phyloP scores from a whole-genome alignment of 2,113 vertebrate species.

The Holacanthus passer region DNA sequence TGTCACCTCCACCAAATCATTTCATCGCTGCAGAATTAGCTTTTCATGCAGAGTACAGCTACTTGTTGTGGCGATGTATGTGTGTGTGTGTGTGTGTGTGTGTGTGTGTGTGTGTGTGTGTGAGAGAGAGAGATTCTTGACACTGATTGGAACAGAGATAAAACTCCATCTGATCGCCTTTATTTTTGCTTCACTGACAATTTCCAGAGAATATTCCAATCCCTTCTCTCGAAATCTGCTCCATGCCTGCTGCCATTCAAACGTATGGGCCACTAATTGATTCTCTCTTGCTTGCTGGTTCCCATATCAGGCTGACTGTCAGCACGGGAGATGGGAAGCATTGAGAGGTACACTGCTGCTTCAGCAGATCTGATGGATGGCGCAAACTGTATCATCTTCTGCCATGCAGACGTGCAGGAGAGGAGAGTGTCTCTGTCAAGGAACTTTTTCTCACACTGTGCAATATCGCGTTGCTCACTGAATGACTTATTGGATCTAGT shows the following conservation, averaged over 20 bases:
- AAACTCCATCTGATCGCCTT: conserved; percentile 49
- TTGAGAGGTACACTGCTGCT: conserved; percentile 61
- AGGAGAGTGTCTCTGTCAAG: background rate
- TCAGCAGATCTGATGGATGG: conserved; percentile 77
- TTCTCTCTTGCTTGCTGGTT: conserved; percentile 62
- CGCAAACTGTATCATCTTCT: conserved; percentile 39
- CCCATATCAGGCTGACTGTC: conserved; percentile 72
- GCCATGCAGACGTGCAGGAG: conserved; percentile 32
- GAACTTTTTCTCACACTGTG: conserved; percentile 40
- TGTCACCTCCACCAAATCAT: conserved; percentile 31
- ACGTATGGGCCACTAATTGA: conserved; percentile 73
- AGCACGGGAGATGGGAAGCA: conserved; percentile 55
- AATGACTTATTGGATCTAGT: conserved; percentile 29
- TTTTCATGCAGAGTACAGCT: conserved; percentile 3
- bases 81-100: conserved; percentile 11
- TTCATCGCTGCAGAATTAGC: conserved; percentile 24
- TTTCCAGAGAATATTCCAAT: conserved; percentile 56
- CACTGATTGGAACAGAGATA: conserved; percentile 50
- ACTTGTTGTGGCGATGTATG: conserved; percentile 6
- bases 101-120: conserved; percentile 16
- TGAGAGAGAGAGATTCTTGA: conserved; percentile 37
- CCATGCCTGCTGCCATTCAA: conserved; percentile 62
- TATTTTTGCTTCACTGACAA: conserved; percentile 64
- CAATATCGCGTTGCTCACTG: conserved; percentile 22
- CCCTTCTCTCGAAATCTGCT: conserved; percentile 49